phyloP scores from a whole-genome alignment of 2,797 vertebrate genomes.

The Morelia viridis region DNA sequence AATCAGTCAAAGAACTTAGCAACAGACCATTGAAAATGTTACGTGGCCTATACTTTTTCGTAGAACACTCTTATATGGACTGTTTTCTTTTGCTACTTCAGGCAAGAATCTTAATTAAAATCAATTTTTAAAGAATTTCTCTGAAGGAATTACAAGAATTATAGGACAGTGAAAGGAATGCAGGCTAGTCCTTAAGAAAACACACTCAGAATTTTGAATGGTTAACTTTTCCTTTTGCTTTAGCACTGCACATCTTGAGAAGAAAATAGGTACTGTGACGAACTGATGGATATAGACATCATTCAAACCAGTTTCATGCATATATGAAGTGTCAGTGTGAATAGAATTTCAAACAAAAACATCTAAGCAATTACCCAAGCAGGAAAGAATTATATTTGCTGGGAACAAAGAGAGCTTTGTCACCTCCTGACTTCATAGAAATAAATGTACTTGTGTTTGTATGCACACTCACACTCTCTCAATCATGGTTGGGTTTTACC shows the following conservation, averaged over 20 bases:
- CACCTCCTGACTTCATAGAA: constrained; percentile 58
- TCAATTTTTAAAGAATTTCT: constrained; percentile 52
- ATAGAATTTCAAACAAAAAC: constrained; percentile 70
- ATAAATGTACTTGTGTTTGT: constrained; percentile 40
- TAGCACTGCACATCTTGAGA: constrained; percentile 49
- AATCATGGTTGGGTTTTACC: constrained; percentile 39
- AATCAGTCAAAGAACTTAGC: constrained; percentile 50
- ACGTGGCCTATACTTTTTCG: constrained; percentile 37
- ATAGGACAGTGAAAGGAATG: constrained; percentile 58
- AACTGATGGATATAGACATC: constrained; percentile 62
- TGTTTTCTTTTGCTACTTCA: constrained; percentile 50
- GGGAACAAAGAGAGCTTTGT: constrained; percentile 69
- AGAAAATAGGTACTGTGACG: constrained; percentile 64
- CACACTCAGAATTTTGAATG: constrained; percentile 54
- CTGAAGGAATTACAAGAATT: constrained; percentile 58
- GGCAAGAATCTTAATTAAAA: constrained; percentile 69
- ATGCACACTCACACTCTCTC: constrained; percentile 39
- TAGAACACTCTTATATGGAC: constrained; percentile 43
- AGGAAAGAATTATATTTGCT: constrained; percentile 69
- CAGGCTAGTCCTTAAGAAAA: constrained; percentile 58
- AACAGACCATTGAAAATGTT: constrained; percentile 39
- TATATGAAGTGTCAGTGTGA: constrained; percentile 62
- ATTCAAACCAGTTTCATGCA: constrained; percentile 58
- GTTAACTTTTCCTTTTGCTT: constrained; percentile 63
- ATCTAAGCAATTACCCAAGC: constrained; percentile 55